These are phyloP conservation scores for Rhizoglyphus robini DNA, from an alignment of 1,140 invertebrate genomes.

Conservation along the genomic window DNA sequence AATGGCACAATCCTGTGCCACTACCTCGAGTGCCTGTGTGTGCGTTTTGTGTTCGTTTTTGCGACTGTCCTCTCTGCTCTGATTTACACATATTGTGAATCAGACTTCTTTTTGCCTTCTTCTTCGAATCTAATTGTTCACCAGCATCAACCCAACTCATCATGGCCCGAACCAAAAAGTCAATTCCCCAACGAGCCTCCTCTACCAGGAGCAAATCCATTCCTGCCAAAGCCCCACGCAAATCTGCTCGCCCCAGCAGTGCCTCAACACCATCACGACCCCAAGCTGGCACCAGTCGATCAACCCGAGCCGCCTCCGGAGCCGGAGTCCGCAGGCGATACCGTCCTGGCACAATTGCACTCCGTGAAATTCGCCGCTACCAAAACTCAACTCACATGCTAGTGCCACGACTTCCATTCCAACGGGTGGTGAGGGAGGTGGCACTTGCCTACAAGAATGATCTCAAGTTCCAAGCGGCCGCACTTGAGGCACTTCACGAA, in stretches of 20 bases:
- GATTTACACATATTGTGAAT: too few species aligned
- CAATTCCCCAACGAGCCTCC: background rate
- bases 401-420: conserved; percentile 39
- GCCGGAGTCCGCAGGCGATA: conserved; percentile 35
- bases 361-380: conserved; percentile 43
- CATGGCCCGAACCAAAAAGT: background rate
- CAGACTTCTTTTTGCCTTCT: too few species aligned
- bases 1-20: too few species aligned
- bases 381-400: conserved; percentile 57
- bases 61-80: too few species aligned
- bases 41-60: too few species aligned
- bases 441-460: background rate
- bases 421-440: conserved; percentile 32
- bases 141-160: too few species aligned
- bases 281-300: too few species aligned
- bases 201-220: background rate
- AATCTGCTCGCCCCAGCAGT: background rate
- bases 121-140: too few species aligned
- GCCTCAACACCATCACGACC: too few species aligned
- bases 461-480: conserved; percentile 39
- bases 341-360: conserved; percentile 35
- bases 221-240: background rate
- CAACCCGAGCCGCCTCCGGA: conserved; percentile 60
- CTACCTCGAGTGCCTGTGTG: too few species aligned
- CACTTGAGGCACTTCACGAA: conserved; percentile 29